Base-by-base conservation (phyloP, 2,113 vertebrate genomes). In the Eurypyga helias region DNA sequence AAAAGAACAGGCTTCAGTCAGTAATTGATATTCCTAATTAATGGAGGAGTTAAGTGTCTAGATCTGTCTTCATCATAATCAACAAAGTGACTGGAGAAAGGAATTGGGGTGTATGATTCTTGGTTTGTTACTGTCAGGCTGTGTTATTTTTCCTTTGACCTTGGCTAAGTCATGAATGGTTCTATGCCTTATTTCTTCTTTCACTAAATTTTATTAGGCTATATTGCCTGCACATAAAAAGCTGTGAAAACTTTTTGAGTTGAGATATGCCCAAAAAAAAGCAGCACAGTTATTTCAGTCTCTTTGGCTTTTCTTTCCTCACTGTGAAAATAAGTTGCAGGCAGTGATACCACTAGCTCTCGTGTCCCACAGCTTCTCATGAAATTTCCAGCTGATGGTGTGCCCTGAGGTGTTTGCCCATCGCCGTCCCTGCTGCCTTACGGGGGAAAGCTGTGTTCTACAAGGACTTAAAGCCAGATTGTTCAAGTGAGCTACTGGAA, bases 1-100 rank as follows among this genome's bases (percentile, higher is more conserved):
- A 79, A 58, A 92, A 75, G 65, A 69, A 38, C 0, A 0, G 78
- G 38, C 77, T 64, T 78, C 43, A 17, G 6, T 78, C 55, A 77
- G 80, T 89, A 95, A 80, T 41, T 80, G 83, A 80, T 91, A 70
- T 61, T 95, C 49, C 28, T 82, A 45, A 80, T 87, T 57, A 84
- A 38, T 61, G 41, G 73, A 84, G 72, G 45, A 76, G 79, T 61
- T 64, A 77, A 87, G 38, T 93, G 18, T 69, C 80, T 76, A 43
- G 61, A 29, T 64, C 61, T 79, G 17, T 84, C 72, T 67, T 89
- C 34, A 26, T 84, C 31, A 4, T 69, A 66, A 49, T 73, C 72
- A 71, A 25, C 31, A n/a, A 43, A 81, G 23, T 69, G 48, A 33
- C 45, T 78, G n/a, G 38, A 94, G 76, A 86, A 70, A 26, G 15